These are phyloP conservation scores for Lycocorax pyrrhopterus DNA, from an alignment of 2,113 vertebrate genomes.

Conservation along the genomic window DNA sequence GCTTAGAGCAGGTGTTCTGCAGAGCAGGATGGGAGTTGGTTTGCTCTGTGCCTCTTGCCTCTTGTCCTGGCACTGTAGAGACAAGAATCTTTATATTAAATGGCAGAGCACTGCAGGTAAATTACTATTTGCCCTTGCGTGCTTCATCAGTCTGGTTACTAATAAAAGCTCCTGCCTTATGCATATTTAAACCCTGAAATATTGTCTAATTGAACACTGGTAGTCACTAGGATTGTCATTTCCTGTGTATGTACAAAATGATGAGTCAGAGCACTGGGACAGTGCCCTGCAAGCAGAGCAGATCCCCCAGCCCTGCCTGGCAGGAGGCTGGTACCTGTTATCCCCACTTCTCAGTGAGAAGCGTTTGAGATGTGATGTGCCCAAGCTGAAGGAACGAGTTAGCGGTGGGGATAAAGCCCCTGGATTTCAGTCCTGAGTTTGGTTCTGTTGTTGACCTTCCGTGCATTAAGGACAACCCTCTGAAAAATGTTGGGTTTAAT, in stretches of 20 bases:
- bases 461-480: not conserved
- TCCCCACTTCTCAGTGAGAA: not conserved
- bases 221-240: not conserved
- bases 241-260: not conserved
- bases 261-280: not conserved
- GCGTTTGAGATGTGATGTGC: not conserved
- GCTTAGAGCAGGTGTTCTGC: not conserved
- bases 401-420: not conserved
- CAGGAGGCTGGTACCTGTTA: not conserved
- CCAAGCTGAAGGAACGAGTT: not conserved
- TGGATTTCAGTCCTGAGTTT: not conserved
- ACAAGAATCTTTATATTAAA: not conserved
- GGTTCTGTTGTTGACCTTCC: not conserved
- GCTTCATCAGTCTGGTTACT: slow-evolving; percentile 24
- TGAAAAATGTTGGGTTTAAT: not conserved
- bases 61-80: not conserved
- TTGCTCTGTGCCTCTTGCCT: not conserved
- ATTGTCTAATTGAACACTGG: slow-evolving; percentile 9
- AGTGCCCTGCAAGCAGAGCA: not conserved
- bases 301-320: not conserved
- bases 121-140: slow-evolving; percentile 6
- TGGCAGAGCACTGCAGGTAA: not conserved
- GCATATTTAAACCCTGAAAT: slow-evolving; percentile 59
- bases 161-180: not conserved
- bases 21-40: not conserved